Base-by-base conservation (phyloP, 2,888 invertebrate species). In the Plutella xylostella region DNA sequence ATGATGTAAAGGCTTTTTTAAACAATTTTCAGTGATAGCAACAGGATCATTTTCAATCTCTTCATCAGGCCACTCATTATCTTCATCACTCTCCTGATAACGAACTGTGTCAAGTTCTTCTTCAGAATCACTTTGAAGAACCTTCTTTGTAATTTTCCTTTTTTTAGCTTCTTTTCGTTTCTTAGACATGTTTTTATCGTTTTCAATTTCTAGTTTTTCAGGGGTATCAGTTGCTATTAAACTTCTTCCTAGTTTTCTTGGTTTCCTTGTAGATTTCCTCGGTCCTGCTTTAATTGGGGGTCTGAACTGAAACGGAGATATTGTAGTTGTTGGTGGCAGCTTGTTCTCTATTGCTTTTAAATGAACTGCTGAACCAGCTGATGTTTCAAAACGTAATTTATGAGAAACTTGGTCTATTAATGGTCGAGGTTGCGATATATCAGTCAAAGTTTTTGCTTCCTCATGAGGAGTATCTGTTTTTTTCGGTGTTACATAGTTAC, bases 161-260 rank as follows among this genome's bases (percentile, higher is more conserved):
- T 33, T 18, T 20, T 17, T 42, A 12, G 11, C 18, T 31, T 18
- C 18, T 15, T 31, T 19, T 19, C 20, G 9, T 15, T 40, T 40
- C 17, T 15, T 37, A n/a, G 17, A 21, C 38, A 22, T 15, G n/a
- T 40, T 40, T 40, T 14, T 14, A n/a, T 7, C n/a, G 15, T 15
- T 17, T 14, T 40, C 20, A 19, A 42, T 31, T 2, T 11, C 22
- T 18, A 30, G 11, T 19, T 46, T 45, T 37, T 45, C 48, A 11
- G 48, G 48, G 6, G 48, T 48, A 17, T 48, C 48, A 11, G 48
- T 48, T 3, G 48, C 45, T 11, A 48, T 41, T 18, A 48, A 40
- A 30, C 45, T 48, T 19, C 21, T 22, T 14, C 45, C 48, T 7
- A 31, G 19, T 18, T 45, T 48, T 33, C 48, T 48, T 33, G 21